phyloP scores from a whole-genome alignment of 64 coral and sea anemone species.

The Catalaphyllia jardinei region DNA sequence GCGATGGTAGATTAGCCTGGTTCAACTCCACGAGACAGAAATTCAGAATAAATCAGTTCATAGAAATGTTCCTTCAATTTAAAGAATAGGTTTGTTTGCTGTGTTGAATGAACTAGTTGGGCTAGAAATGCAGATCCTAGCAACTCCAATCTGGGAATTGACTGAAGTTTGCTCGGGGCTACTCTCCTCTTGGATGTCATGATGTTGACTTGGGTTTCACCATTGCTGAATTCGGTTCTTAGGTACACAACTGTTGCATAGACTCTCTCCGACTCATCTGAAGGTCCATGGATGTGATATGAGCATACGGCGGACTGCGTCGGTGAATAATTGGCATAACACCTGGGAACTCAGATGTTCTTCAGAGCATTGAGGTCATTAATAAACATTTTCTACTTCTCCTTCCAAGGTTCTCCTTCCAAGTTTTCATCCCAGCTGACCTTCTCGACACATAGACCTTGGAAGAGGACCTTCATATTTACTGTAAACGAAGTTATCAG shows the following conservation, averaged over 20 bases:
- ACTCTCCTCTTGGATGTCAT: conserved; percentile 12
- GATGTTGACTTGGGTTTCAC: too few species aligned
- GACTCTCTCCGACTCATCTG: background rate
- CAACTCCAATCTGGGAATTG: conserved; percentile 35
- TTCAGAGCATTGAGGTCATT: background rate
- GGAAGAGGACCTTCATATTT: conserved; percentile 21
- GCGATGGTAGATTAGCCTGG: background rate
- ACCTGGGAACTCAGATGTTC: background rate
- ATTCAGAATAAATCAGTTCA: background rate
- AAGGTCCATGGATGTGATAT: background rate
- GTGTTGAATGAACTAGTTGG: conserved; percentile 1
- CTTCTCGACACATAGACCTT: conserved; percentile 11
- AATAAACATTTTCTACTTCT: background rate
- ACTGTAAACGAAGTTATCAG: conserved; percentile 25
- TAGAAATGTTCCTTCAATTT: conserved; percentile 3
- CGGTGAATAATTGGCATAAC: background rate
- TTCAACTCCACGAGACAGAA: too few species aligned
- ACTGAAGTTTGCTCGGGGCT: conserved; percentile 1
- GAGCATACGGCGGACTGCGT: background rate
- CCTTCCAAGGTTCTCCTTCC: background rate
- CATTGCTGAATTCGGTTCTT: conserved; percentile 21
- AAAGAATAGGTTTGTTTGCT: background rate
- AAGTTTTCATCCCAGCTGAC: conserved; percentile 18
- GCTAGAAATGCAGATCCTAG: conserved; percentile 15
- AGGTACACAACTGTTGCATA: background rate